Conservation (phyloP, 2,797 vertebrate genomes). For the Phylloscopus collybita region DNA sequence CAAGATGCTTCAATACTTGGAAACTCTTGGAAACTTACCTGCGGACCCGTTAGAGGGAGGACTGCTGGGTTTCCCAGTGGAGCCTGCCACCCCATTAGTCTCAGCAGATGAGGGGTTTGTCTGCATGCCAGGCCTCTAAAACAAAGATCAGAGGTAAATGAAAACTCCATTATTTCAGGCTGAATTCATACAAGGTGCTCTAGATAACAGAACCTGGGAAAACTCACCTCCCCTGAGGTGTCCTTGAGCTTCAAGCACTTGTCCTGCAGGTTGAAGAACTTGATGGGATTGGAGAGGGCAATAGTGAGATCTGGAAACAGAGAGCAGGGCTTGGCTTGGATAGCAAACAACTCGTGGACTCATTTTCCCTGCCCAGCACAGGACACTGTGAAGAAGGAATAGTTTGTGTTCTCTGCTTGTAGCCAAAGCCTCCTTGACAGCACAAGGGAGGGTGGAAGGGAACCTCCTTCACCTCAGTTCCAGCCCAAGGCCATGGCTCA, state of each 20-base stretch:
- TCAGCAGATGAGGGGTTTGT: constrained; percentile 16
- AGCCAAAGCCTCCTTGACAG: not conserved
- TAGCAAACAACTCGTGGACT: not conserved
- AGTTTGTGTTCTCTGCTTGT: not conserved
- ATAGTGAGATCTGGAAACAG: constrained; percentile 89
- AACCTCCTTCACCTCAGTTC: not conserved
- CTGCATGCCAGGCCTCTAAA: constrained; percentile 47
- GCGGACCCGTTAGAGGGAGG: constrained; percentile 49
- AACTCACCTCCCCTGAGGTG: constrained; percentile 62
- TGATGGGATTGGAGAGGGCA: constrained; percentile 95
- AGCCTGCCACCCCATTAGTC: constrained; percentile 40
- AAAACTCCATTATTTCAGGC: not conserved
- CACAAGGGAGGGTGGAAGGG: not conserved
- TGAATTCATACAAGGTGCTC: not conserved
- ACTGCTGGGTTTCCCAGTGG: not conserved
- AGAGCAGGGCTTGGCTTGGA: not conserved
- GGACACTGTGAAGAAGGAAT: not conserved
- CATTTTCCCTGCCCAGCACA: not conserved
- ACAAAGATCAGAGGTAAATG: not conserved
- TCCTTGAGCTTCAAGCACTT: constrained; percentile 73
- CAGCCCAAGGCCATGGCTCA: not conserved
- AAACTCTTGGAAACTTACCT: constrained; percentile 63
- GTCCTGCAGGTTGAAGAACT: constrained; percentile 78
- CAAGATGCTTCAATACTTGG: not conserved
- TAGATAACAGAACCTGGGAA: not conserved